phyloP scores from a whole-genome alignment of 2,797 vertebrate genomes.

The Hemibagrus guttatus region DNA sequence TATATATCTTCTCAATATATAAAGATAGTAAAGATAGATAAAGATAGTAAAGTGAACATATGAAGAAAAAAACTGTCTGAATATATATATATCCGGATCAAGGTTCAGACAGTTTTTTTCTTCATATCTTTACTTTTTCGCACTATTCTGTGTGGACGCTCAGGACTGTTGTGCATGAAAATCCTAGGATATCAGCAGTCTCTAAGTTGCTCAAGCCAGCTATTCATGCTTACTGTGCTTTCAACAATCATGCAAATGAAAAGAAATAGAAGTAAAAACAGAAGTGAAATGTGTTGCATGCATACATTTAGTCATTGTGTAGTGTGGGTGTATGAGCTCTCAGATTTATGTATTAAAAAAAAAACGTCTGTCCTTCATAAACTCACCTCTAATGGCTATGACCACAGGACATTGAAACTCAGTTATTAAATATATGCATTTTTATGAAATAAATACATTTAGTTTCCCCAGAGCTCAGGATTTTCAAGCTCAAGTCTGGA shows the following conservation, averaged over 20 bases:
- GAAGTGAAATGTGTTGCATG: background rate
- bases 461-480: background rate
- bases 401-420: background rate
- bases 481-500: background rate
- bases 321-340: background rate
- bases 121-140: no score
- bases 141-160: no score
- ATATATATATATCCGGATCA: no score
- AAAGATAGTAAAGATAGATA: no score
- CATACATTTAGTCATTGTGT: background rate
- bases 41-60: no score
- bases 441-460: background rate
- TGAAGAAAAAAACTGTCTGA: no score
- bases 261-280: background rate
- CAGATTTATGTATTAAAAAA: background rate
- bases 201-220: background rate
- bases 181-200: background rate
- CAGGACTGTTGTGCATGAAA: background rate
- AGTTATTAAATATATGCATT: background rate
- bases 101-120: no score
- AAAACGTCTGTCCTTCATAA: background rate
- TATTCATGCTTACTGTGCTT: background rate
- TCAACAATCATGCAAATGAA: background rate
- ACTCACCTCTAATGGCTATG: background rate
- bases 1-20: no score